Evolutionary conservation across 2,113 vertebrate genomes (phyloP).

Genomic region (Epinephelus lanceolatus): DNA sequence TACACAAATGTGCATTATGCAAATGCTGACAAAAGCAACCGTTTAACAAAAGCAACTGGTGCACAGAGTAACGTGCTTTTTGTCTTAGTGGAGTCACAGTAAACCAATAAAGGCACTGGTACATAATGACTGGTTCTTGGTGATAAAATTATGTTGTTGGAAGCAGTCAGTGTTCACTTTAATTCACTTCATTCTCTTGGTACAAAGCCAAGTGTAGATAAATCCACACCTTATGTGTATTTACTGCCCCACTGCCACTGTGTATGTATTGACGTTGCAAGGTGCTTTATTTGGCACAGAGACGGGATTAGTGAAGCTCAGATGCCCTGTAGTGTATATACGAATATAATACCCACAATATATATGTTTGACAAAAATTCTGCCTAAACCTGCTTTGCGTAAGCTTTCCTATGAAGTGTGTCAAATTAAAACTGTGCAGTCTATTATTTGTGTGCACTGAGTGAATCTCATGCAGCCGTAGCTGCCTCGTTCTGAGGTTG

Average conservation of each 20-base stretch:
- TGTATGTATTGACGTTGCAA: constrained; percentile 33
- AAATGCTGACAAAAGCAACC: neutral
- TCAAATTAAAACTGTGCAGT: constrained; percentile 55
- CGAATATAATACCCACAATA: constrained; percentile 37
- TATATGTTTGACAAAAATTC: constrained; percentile 58
- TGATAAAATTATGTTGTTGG: constrained; percentile 7
- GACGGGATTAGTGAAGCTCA: constrained; percentile 57
- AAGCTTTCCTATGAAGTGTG: constrained; percentile 53
- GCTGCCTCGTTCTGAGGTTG: constrained; percentile 24
- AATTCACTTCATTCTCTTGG: constrained; percentile 32
- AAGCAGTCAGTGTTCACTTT: constrained; percentile 13
- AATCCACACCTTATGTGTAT: constrained; percentile 39
- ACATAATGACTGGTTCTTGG: neutral
- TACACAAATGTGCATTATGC: neutral
- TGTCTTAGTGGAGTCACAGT: constrained; percentile 5
- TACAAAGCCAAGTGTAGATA: constrained; percentile 43
- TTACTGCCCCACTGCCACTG: constrained; percentile 39
- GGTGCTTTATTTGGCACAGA: constrained; percentile 49
- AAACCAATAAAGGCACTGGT: neutral
- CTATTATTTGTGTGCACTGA: constrained; percentile 58
- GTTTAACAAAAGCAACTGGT: neutral
- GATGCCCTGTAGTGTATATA: constrained; percentile 12
- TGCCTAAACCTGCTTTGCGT: constrained; percentile 53
- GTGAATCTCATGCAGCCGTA: constrained; percentile 46
- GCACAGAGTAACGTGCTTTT: neutral